Evolutionary conservation across 2,113 vertebrate species (phyloP).

Genomic region (Riparia riparia): DNA sequence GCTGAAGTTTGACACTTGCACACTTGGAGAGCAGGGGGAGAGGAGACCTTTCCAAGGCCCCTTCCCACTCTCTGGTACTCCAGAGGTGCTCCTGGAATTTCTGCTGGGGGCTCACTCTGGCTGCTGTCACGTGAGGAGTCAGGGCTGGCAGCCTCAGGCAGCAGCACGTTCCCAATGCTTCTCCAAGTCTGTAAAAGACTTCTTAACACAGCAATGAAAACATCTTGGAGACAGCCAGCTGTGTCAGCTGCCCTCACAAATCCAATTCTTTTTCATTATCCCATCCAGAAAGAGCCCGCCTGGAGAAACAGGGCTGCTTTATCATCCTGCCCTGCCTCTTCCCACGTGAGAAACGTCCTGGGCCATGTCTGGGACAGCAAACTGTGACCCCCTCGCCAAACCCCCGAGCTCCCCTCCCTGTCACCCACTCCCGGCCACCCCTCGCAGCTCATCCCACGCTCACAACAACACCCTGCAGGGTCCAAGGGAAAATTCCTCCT

Average conservation of each 20-base stretch:
- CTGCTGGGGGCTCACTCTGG: background rate
- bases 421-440: background rate
- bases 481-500: background rate
- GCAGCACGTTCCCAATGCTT: background rate
- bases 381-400: background rate
- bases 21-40: background rate
- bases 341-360: accelerated
- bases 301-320: background rate
- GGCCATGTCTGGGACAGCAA: background rate
- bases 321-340: background rate
- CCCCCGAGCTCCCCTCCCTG: background rate
- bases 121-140: background rate
- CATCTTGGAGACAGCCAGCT: background rate
- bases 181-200: background rate
- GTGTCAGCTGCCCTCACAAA: constrained; percentile 9
- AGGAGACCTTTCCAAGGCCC: background rate
- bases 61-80: accelerated
- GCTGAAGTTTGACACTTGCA: background rate
- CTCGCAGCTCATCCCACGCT: accelerated
- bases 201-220: background rate
- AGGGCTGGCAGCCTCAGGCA: background rate
- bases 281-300: background rate
- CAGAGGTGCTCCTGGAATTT: background rate
- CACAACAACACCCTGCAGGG: accelerated
- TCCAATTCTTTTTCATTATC: constrained; percentile 34